A percentile compares a stretch with the other conserved stretches of the same genome.
Conservation (phyloP, 2,888 invertebrate species). For the Cheilosia pagana region DNA sequence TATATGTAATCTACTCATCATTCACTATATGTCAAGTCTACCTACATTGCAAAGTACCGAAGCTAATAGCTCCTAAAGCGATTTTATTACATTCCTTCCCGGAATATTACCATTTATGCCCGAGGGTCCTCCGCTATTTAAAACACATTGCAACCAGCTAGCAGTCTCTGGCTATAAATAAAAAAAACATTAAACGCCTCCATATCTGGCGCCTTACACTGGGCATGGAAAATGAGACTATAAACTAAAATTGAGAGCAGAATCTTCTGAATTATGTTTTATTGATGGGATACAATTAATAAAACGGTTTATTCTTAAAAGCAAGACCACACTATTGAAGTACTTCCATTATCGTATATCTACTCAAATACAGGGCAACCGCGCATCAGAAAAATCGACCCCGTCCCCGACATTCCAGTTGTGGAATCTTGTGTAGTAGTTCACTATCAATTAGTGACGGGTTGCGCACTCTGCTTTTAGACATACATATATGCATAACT, state of each 20-base stretch:
- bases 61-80: constrained; percentile 12
- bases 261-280: constrained; percentile 42
- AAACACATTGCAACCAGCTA: constrained; percentile 39
- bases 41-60: background rate
- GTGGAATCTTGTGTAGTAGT: constrained; percentile 45
- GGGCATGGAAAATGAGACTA: constrained; percentile 38
- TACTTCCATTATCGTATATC: constrained; percentile 37
- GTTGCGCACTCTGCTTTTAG: constrained; percentile 28
- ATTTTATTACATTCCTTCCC: constrained; percentile 15
- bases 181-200: constrained; percentile 34
- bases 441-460: constrained; percentile 66
- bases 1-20: too few species aligned
- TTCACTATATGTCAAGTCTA: too few species aligned
- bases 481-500: constrained; percentile 58
- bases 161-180: constrained; percentile 31
- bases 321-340: constrained; percentile 53
- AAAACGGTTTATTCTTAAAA: constrained; percentile 23
- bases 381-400: constrained; percentile 3
- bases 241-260: constrained; percentile 60
- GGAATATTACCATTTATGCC: constrained; percentile 4
- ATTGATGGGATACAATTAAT: constrained; percentile 66
- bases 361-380: constrained; percentile 17
- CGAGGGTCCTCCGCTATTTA: constrained; percentile 40
- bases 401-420: background rate
- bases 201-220: constrained; percentile 14